Base-by-base conservation (phyloP, 1,140 invertebrate species). In the Drosophila arizonae region DNA sequence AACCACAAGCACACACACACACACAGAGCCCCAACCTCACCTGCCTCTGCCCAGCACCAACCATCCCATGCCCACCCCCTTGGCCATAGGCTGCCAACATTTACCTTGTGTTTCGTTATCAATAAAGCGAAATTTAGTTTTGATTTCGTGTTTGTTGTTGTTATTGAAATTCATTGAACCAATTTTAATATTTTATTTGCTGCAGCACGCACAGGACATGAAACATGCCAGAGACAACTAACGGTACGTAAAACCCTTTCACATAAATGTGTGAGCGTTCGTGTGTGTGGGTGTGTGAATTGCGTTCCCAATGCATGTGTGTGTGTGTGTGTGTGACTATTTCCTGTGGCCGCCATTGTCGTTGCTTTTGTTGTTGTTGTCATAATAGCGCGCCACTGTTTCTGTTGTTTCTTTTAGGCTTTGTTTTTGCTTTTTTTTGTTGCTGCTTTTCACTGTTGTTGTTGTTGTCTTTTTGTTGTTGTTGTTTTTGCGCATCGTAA, bases 131-230 rank as follows among this genome's bases (percentile, higher is more conserved):
- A 88, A 88, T 88, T 88, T 88, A 88, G 84, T 88, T 88, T 88
- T 88, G 84, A 88, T 88, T 88, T 88, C 84, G 84, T 88, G 84
- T 88, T 88, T 88, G 84, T 84, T 88, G 84, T 88, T 88, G 84
- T 88, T 88, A 88, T 88, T 88, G 79, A 88, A 88, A 88, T 88
- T 88, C 84, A 88, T 88, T 88, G 84, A 88, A 88, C 84, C 84
- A 88, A 88, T 88, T 88, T 88, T 88, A 88, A 88, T 88, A 88
- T 88, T 88, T 88, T 88, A 88, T 88, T 88, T 88, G 84, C 86
- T 88, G 84, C 84, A 82, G 73, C 82, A 87, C 84, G 84, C 82
- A 87, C 81, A 48, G 41, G 15, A 81, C 77, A 81, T 62, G 68
- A 52, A 48, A 65, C 36, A 61, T 8, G 45, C n/a, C 52, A 64